A percentile compares a stretch with the other conserved stretches of the same genome.
These are phyloP conservation scores for Pseudochirops corinnae DNA, from an alignment of 2,797 vertebrate genomes.

Conservation along the genomic window DNA sequence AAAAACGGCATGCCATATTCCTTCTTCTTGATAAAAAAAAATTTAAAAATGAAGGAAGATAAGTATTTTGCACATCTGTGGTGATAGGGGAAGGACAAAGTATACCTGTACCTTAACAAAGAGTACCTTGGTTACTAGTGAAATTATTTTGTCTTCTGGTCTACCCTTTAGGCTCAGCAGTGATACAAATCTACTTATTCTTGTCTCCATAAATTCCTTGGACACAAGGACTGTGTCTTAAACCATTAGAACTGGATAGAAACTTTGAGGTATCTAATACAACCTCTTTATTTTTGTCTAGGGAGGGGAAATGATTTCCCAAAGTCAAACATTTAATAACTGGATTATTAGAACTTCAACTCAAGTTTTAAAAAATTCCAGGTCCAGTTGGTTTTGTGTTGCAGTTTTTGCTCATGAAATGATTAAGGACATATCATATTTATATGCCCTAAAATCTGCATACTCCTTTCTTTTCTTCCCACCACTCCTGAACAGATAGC, in stretches of 20 bases:
- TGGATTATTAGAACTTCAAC: background rate
- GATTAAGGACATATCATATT: background rate
- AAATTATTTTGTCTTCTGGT: constrained; percentile 56
- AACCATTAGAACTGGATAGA: background rate
- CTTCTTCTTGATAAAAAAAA: background rate
- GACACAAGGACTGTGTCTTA: background rate
- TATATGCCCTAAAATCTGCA: background rate
- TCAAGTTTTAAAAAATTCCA: background rate
- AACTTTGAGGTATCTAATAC: no score
- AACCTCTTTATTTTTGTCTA: no score
- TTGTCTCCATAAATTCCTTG: constrained; percentile 14
- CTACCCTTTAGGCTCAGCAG: constrained; percentile 16
- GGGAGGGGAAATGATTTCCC: no score
- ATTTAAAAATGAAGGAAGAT: background rate
- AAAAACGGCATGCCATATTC: background rate
- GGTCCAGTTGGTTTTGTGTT: background rate
- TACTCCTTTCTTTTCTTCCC: background rate
- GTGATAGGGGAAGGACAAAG: constrained; percentile 25
- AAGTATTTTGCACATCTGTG: constrained; percentile 33
- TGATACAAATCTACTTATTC: constrained; percentile 16
- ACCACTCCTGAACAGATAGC: background rate
- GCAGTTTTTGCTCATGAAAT: background rate
- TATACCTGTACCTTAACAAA: background rate
- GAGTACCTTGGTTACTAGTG: constrained; percentile 37
- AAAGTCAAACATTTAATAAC: background rate